Percentiles rank a stretch among this genome's conserved stretches.
Conservation (phyloP, 53 echinoderm and acorn worm genomes). For the Temnopleurus reevesii region DNA sequence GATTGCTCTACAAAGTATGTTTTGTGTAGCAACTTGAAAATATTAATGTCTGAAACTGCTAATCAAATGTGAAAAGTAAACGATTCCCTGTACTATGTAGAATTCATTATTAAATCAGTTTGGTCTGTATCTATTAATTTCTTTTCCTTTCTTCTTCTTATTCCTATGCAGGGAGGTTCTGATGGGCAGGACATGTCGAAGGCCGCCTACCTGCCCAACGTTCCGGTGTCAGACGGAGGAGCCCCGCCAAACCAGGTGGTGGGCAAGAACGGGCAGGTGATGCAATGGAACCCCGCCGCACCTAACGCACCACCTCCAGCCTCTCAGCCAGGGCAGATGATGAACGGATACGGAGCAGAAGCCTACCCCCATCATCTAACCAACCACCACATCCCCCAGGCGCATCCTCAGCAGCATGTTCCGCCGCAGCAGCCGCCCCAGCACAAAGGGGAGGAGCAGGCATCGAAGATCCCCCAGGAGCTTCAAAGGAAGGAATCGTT, state of each 20-base stretch:
- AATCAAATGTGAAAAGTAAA: too few relatives aligned
- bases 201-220: neutral
- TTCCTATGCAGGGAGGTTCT: conserved; percentile 21
- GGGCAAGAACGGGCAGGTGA: conserved; percentile 30
- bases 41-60: too few relatives aligned
- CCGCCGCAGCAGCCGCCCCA: conserved; percentile 45
- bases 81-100: too few relatives aligned
- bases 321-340: conserved; percentile 34
- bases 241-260: conserved; percentile 28
- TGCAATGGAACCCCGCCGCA: conserved; percentile 37
- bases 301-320: conserved; percentile 1
- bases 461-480: conserved; percentile 59
- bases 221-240: conserved; percentile 37
- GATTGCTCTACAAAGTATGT: too few relatives aligned
- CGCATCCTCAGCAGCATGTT: conserved; percentile 20
- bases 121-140: too few relatives aligned
- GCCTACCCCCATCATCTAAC: conserved; percentile 37
- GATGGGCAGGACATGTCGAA: conserved; percentile 51
- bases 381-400: conserved; percentile 42
- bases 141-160: conserved; percentile 17
- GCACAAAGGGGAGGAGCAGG: conserved; percentile 20
- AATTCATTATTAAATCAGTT: too few relatives aligned
- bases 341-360: conserved; percentile 33
- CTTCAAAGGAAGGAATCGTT: conserved; percentile 22
- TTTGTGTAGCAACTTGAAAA: too few relatives aligned